Conservation (phyloP, 2,797 vertebrate species). For the Gobionotothen gibberifrons region DNA sequence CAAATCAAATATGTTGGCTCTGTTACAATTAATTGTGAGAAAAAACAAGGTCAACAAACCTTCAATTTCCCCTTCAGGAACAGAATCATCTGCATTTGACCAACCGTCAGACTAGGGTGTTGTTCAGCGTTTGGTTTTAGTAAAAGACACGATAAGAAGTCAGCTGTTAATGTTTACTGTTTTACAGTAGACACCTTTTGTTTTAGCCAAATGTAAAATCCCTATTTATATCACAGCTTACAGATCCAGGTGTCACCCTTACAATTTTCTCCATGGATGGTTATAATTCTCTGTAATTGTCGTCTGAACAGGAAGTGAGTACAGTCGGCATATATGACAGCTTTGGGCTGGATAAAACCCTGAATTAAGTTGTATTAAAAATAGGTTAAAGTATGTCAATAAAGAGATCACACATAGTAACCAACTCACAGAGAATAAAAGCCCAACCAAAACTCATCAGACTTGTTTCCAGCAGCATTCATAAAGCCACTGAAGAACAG, state of each 20-base stretch:
- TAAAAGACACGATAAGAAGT: no score
- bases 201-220: neutral
- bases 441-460: neutral
- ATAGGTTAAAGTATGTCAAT: neutral
- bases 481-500: neutral
- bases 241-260: conserved; percentile 2
- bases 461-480: neutral
- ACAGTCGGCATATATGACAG: conserved; percentile 19
- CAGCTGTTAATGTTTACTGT: no score
- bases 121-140: no score
- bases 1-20: no score
- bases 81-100: neutral
- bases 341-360: neutral
- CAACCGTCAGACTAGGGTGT: no score
- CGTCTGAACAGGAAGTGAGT: neutral
- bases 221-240: neutral
- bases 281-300: neutral
- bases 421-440: neutral
- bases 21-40: no score
- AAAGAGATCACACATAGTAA: neutral
- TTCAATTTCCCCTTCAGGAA: no score
- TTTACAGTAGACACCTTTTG: no score
- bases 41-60: no score
- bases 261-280: neutral
- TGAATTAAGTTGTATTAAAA: neutral